These are phyloP conservation scores for Peromyscus aztecus DNA, from an alignment of 2,797 vertebrate genomes.

Conservation along the genomic window DNA sequence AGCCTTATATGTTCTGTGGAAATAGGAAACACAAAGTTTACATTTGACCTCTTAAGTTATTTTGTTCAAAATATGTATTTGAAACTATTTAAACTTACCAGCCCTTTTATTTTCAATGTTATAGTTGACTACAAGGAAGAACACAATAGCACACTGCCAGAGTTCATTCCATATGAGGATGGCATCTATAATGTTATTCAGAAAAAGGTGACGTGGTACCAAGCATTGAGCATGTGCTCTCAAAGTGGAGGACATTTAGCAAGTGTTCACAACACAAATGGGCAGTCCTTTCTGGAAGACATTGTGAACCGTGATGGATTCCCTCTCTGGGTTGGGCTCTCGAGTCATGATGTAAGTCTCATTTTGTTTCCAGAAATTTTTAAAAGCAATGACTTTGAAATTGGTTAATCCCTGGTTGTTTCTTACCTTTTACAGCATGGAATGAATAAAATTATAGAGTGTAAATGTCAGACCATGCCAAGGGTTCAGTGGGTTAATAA, in stretches of 20 bases:
- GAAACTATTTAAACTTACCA: conserved; percentile 51
- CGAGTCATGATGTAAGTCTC: conserved; percentile 93
- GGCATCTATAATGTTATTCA: conserved; percentile 90
- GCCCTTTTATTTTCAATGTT: conserved; percentile 66
- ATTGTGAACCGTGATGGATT: conserved; percentile 93
- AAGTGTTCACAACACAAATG: conserved; percentile 91
- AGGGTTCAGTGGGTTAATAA: background rate
- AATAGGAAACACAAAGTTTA: conserved; percentile 53
- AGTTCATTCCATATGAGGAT: conserved; percentile 87
- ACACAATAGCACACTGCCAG: conserved; percentile 86
- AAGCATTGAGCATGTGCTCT: conserved; percentile 92
- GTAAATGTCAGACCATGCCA: background rate
- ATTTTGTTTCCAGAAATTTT: conserved; percentile 64
- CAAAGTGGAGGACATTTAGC: conserved; percentile 91
- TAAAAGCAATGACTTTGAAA: conserved; percentile 11
- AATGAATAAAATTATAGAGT: background rate
- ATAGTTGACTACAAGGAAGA: conserved; percentile 87
- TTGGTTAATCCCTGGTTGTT: conserved; percentile 9
- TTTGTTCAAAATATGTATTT: conserved; percentile 50
- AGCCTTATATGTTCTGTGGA: background rate
- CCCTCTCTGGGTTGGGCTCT: conserved; percentile 96
- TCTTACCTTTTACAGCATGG: conserved; percentile 30
- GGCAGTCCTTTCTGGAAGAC: conserved; percentile 89
- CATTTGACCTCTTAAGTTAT: background rate
- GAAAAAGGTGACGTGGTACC: conserved; percentile 92